Base-by-base conservation (phyloP, 2,797 vertebrate species). In the Sebastes itinus region DNA sequence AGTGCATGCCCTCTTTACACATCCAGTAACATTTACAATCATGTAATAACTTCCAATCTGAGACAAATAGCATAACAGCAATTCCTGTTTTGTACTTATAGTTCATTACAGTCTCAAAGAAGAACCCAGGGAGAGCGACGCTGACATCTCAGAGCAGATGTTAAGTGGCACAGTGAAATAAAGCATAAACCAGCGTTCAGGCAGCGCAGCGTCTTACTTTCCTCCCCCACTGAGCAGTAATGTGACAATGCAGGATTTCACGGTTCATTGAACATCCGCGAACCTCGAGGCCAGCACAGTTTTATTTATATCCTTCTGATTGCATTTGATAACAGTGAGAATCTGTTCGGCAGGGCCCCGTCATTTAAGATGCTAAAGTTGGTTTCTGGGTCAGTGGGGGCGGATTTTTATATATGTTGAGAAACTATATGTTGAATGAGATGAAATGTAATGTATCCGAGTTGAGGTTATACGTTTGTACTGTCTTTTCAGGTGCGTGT, bases 271-370 rank as follows among this genome's bases (percentile, higher is more conserved):
- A 91, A 74, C 80, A 86, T 82, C 81, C 56, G 60, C 54, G 23
- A 70, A 92, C 86, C 92, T 91, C n/a, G 28, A 81, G 91, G 94
- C 84, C 76, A 81, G 69, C 42, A 3, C 78, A 54, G 89, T 79
- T 92, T 92, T 93, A 94, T 94, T 93, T 94, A 92, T 93, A 92
- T 86, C 81, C 75, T 66, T 62, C 46, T 64, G 78, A 91, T 89
- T 72, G 75, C 75, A 28, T 88, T 38, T 88, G 83, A 90, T 78
- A 86, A 70, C 35, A 76, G 68, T 14, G 38, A 80, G 72, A 81
- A 75, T 85, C 58, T 25, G 58, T 33, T 70, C 4, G 2, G 66
- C 59, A 8, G 54, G 62, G 6, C 16, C 11, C 2, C 3, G 3
- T 30, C 63, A 18, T 72, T 78, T 56, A 32, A n/a, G 3, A 62